A percentile compares a stretch with the other conserved stretches of the same genome.
These are phyloP conservation scores for Excalfactoria chinensis DNA, from an alignment of 2,113 vertebrate species.

Conservation along the genomic window DNA sequence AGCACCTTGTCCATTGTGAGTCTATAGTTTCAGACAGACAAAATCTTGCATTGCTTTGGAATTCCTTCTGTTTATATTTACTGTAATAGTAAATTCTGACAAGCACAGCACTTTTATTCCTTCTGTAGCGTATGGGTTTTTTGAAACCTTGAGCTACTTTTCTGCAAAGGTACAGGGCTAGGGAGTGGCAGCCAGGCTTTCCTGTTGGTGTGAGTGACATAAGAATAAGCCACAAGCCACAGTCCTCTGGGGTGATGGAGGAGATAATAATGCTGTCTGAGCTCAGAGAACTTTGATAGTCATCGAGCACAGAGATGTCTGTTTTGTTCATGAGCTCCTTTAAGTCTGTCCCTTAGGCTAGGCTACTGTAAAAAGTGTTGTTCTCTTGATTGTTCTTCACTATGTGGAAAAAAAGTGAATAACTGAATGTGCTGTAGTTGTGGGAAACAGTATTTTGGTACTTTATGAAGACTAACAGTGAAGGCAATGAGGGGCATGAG, in stretches of 20 bases:
- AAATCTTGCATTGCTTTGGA: slow-evolving; percentile 2
- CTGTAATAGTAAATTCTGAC: slow-evolving; percentile 5
- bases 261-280: slow-evolving; percentile 9
- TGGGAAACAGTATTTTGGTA: background rate
- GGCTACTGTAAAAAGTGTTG: background rate
- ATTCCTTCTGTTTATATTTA: slow-evolving; percentile 30
- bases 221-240: background rate
- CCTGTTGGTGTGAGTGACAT: background rate
- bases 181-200: slow-evolving; percentile 5
- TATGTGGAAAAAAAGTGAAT: background rate
- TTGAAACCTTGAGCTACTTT: background rate
- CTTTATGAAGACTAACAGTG: background rate
- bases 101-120: background rate
- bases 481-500: background rate
- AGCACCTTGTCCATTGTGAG: background rate
- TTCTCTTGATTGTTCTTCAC: background rate
- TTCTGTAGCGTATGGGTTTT: background rate
- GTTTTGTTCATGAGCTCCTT: background rate
- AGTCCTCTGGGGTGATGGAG: background rate
- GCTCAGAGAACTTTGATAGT: background rate
- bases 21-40: background rate
- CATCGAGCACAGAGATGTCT: background rate
- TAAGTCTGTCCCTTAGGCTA: background rate
- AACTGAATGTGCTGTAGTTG: background rate
- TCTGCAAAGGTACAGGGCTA: background rate